Evolutionary conservation across 2,888 invertebrate genomes (phyloP), one percentile per base, ranked within the genome.

Genomic region (Lepidochrysops patricia): DNA sequence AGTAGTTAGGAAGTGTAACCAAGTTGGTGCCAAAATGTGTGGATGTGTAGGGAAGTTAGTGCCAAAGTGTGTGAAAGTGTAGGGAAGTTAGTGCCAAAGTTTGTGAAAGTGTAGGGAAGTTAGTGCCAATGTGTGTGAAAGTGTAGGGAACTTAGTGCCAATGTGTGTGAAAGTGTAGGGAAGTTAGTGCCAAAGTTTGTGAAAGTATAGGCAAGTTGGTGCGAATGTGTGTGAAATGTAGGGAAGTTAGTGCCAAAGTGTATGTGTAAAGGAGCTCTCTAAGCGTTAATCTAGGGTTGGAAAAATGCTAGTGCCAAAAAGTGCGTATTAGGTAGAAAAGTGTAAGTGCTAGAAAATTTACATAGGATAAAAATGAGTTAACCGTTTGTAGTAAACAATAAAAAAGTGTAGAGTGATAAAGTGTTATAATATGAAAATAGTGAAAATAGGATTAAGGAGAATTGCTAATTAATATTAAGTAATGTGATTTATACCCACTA

Each of bases 1-100:
- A 83, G 86, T 87, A 80, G 77, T 79, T 68, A 66, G 57, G 48
- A 15, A 49, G 56, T 37, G 57, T 26, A 26, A 61, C 43, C 60
- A 57, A 43, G 34, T 56, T 32, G 49, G 57, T 60, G 35, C 15
- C 15, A 23, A 23, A 6, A 9, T 52, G n/a, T 43, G 43, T 34
- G 48, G 58, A 19, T 58, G 56, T 61, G 57, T 37, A 32, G 54
- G 58, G 60, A 34, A 26, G 50, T 49, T 32, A 43, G 49, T 60
- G 32, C 15, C 19, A 26, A 26, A 34, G 13, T 57, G 50, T 52
- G 25, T 52, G 26, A n/a, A 23, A 26, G 13, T n/a, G 9, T 6
- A 26, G 15, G 15, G 0, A 34, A 43, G 43, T 26, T 43, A 25
- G 35, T 23, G 25, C 12, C 3, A 27, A 29, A 54, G 54, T 56